Evolutionary conservation across 2,797 vertebrate species (phyloP).

Genomic region (Hoplostethus atlanticus): DNA sequence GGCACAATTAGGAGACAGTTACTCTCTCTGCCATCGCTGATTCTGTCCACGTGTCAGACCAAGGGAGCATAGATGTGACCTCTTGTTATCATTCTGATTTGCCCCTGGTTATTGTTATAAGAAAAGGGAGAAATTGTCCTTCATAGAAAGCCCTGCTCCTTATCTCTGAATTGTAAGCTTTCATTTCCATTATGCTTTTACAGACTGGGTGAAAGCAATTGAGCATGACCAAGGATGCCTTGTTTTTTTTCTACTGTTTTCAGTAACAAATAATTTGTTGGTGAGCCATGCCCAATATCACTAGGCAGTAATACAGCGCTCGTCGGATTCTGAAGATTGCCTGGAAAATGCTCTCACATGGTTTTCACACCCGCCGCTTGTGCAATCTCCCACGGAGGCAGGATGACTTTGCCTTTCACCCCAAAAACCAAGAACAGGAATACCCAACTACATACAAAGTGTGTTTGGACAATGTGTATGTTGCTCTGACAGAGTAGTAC

Average conservation of each 20-base stretch:
- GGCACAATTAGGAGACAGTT: constrained; percentile 49
- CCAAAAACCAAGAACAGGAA: background rate
- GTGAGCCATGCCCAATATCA: background rate
- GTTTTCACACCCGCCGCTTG: constrained; percentile 18
- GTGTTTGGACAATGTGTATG: background rate
- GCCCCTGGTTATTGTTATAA: constrained; percentile 37
- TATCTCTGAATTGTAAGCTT: constrained; percentile 43
- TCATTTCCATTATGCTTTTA: constrained; percentile 39
- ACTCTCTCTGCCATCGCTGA: constrained; percentile 33
- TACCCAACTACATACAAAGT: background rate
- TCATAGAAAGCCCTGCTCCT: constrained; percentile 24
- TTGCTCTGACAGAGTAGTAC: background rate
- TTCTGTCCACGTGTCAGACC: constrained; percentile 40
- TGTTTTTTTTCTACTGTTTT: constrained; percentile 4
- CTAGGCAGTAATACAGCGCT: constrained; percentile 1
- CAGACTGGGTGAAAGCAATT: constrained; percentile 15
- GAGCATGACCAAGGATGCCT: constrained; percentile 15
- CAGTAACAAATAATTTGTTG: constrained; percentile 25
- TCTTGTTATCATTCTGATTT: constrained; percentile 44
- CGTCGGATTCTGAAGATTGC: constrained; percentile 8
- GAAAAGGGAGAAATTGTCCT: constrained; percentile 38
- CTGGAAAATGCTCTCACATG: constrained; percentile 11
- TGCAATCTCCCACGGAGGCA: constrained; percentile 1
- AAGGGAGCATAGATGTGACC: constrained; percentile 44
- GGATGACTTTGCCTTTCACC: background rate